Conservation (phyloP, 1,140 invertebrate species). For the Armadillidium nasatum region DNA sequence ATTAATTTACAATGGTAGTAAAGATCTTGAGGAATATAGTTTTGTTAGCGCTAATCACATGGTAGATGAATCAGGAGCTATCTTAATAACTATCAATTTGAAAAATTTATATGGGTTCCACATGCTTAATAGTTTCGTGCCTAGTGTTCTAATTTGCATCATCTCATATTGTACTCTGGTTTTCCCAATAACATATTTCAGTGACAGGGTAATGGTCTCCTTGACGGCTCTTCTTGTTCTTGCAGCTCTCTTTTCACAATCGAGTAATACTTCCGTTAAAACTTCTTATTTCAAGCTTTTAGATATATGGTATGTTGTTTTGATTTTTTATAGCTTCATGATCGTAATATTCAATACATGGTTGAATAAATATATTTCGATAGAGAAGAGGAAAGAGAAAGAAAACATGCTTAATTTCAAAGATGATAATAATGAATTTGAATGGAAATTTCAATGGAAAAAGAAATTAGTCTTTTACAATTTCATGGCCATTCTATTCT, state of each 20-base stretch:
- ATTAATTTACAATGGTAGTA: neutral
- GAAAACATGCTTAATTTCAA: too few relatives aligned
- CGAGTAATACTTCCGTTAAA: constrained; percentile 16
- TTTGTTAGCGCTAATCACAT: too few relatives aligned
- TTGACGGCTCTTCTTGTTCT: constrained; percentile 16
- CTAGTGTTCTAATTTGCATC: constrained; percentile 17
- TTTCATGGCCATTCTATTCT: too few relatives aligned
- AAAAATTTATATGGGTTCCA: constrained; percentile 19
- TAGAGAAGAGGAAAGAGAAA: too few relatives aligned
- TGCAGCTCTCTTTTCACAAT: constrained; percentile 20
- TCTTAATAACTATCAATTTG: neutral
- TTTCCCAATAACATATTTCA: constrained; percentile 17
- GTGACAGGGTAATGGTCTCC: constrained; percentile 20
- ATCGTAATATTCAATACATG: constrained; percentile 5
- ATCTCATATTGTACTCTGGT: neutral
- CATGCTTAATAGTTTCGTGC: constrained; percentile 23
- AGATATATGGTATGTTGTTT: constrained; percentile 18
- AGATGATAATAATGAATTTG: too few relatives aligned
- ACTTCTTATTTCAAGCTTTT: constrained; percentile 23
- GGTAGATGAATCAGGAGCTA: neutral
- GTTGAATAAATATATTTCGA: too few relatives aligned
- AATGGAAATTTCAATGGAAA: too few relatives aligned
- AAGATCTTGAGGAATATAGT: neutral
- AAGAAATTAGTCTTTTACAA: too few relatives aligned
- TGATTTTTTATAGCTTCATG: constrained; percentile 16